Evolutionary conservation across 2,888 invertebrate species (phyloP).

Genomic region (Parascotia fuliginaria): DNA sequence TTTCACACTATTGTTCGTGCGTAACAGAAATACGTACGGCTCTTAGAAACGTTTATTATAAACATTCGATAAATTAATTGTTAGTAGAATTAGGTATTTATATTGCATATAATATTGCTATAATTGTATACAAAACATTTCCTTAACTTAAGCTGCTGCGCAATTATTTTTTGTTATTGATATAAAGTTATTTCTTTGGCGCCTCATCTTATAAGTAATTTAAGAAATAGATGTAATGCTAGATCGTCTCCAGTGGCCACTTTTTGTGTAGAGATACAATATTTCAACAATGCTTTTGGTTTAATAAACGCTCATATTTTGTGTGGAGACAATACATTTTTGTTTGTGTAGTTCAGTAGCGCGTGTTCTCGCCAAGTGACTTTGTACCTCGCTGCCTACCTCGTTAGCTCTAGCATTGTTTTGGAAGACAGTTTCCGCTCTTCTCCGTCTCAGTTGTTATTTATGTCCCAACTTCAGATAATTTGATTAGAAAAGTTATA

Average conservation of each 20-base stretch:
- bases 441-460: slow-evolving; percentile 39
- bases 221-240: slow-evolving; percentile 51
- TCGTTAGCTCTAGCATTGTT: slow-evolving; percentile 56
- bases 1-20: slow-evolving; percentile 44
- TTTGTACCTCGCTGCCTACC: slow-evolving; percentile 5
- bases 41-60: slow-evolving; percentile 45
- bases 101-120: slow-evolving; percentile 32
- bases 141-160: slow-evolving; percentile 58
- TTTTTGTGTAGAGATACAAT: slow-evolving; percentile 51
- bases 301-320: slow-evolving; percentile 53
- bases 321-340: slow-evolving; percentile 56
- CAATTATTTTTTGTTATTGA: slow-evolving; percentile 63
- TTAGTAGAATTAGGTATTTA: slow-evolving; percentile 40
- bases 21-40: slow-evolving; percentile 45
- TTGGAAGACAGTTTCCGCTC: slow-evolving; percentile 49
- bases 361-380: slow-evolving; percentile 27
- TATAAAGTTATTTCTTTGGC: slow-evolving; percentile 57
- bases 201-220: slow-evolving; percentile 60
- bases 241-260: slow-evolving; percentile 46
- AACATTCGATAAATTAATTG: slow-evolving; percentile 22
- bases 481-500: slow-evolving; percentile 29
- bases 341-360: slow-evolving; percentile 51
- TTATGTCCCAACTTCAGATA: slow-evolving; percentile 29
- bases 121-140: slow-evolving; percentile 55
- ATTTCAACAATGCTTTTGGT: slow-evolving; percentile 52